These are phyloP conservation scores for Erpetoichthys calabaricus DNA, from an alignment of 2,797 vertebrate species.

Conservation along the genomic window DNA sequence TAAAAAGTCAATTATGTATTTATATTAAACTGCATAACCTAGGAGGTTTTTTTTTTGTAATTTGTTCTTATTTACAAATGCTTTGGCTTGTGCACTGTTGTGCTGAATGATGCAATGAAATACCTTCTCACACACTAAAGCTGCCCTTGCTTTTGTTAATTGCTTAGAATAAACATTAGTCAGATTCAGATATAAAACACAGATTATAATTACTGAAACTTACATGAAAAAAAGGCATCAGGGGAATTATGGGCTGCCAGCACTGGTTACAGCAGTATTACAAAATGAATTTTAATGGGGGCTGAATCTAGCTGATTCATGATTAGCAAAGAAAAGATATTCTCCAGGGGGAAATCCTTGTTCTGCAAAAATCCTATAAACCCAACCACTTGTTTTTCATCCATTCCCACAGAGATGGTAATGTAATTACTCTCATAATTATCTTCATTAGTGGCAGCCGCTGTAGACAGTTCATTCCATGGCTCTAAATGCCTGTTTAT, in stretches of 20 bases:
- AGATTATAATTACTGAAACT: constrained; percentile 55
- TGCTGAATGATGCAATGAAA: constrained; percentile 31
- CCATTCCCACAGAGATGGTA: constrained; percentile 97
- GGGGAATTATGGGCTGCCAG: constrained; percentile 14
- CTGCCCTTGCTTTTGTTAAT: constrained; percentile 60
- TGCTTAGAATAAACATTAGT: constrained; percentile 62
- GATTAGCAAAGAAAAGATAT: constrained; percentile 45
- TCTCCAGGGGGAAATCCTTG: constrained; percentile 57
- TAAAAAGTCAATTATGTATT: too few relatives aligned
- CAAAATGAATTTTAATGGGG: constrained; percentile 39
- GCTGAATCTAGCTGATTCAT: constrained; percentile 51
- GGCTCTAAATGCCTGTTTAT: constrained; percentile 52
- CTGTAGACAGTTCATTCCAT: constrained; percentile 73
- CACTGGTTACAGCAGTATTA: constrained; percentile 16
- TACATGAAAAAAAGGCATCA: constrained; percentile 27
- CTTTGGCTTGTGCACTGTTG: constrained; percentile 25
- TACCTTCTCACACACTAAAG: constrained; percentile 45
- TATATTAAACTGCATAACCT: too few relatives aligned
- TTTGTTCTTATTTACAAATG: constrained; percentile 6
- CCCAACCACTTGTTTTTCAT: constrained; percentile 93
- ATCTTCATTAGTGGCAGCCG: constrained; percentile 96
- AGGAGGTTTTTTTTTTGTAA: too few relatives aligned
- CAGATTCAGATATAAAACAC: constrained; percentile 59
- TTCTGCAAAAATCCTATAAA: constrained; percentile 65
- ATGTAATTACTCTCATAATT: constrained; percentile 97